Base-by-base conservation (phyloP, 1,140 invertebrate genomes). In the Stegodyphus mimosarum region DNA sequence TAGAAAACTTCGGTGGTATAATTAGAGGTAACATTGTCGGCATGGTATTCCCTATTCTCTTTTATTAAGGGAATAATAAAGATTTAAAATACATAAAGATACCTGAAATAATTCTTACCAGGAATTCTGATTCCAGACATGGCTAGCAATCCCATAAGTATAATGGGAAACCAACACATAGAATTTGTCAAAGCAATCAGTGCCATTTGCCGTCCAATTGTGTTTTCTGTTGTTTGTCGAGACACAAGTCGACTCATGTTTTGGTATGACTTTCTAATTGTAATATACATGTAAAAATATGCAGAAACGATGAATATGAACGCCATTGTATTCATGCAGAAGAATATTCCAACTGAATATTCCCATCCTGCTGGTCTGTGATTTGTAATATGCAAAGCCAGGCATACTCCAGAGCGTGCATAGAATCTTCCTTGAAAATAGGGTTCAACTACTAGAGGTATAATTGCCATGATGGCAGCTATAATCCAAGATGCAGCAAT, bases 401-500 rank as follows among this genome's bases (percentile, higher is more conserved):
- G 94, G 86, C 95, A 95, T 88, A 95, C 92, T 50, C 94, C 93
- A 84, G 93, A 93, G 10, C 92, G 92, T 7, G 94, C 94, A 89
- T 95, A 95, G 89, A 94, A 95, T 74, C 91, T 91, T 2, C 92
- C 93, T 50, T 92, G 92, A 52, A 93, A 93, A 79, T 89, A 90
- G 15, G 85, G 90, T 92, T 93, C 93, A 13, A 93, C 91, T 11
- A 95, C 88, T 2, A 93, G 92, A 55, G 95, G 95, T 15, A 94
- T 89, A 0, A 94, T 88, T 0, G 94, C 93, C 66, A 95, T 88
- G 4, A 91, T 89, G 50, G 94, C 89, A 48, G 94, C 93, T 7
- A 93, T 89, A 6, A 92, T 87, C 95, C 95, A 96, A 83, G 95
- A 93, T 64, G 92, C 83, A 6, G 90, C 88, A 89, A 94, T 91